phyloP scores from a whole-genome alignment of 2,113 vertebrate genomes.

The Nothobranchius kuhntae region DNA sequence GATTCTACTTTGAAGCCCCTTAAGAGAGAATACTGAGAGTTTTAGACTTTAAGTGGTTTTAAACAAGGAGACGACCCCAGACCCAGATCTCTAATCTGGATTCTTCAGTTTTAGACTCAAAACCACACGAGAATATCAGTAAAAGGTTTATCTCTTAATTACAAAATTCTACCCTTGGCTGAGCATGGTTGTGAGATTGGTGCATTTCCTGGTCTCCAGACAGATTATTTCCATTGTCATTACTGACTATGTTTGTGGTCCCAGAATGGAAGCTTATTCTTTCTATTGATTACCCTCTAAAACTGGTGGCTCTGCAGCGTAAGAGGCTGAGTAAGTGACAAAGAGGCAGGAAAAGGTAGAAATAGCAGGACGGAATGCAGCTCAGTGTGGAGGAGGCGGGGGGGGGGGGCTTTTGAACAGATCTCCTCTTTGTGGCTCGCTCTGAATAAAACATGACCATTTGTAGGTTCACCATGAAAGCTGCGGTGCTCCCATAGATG shows the following conservation, averaged over 20 bases:
- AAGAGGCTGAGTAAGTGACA: constrained; percentile 11
- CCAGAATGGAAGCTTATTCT: neutral
- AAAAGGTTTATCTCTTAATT: constrained; percentile 27
- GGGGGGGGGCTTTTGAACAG: constrained; percentile 19
- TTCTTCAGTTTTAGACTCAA: constrained; percentile 24
- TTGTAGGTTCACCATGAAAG: constrained; percentile 30
- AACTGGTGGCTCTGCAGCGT: neutral
- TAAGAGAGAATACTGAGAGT: constrained; percentile 20
- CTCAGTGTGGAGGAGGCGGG: constrained; percentile 10
- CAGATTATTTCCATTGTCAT: neutral
- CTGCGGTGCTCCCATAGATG: neutral
- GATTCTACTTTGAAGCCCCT: constrained; percentile 36
- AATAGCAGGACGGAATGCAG: constrained; percentile 2
- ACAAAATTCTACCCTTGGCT: no score
- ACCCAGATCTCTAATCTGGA: constrained; percentile 34
- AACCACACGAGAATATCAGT: constrained; percentile 22
- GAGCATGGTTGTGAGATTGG: neutral
- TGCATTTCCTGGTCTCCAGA: neutral
- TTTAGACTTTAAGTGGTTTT: constrained; percentile 42
- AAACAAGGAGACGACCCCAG: constrained; percentile 24
- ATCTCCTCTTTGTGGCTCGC: constrained; percentile 13
- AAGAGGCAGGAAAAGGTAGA: neutral
- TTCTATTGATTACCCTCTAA: constrained; percentile 12
- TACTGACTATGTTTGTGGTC: constrained; percentile 20
- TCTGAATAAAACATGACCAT: constrained; percentile 43